Conservation (phyloP, 2,113 vertebrate species). For the Aegotheles bennettii region DNA sequence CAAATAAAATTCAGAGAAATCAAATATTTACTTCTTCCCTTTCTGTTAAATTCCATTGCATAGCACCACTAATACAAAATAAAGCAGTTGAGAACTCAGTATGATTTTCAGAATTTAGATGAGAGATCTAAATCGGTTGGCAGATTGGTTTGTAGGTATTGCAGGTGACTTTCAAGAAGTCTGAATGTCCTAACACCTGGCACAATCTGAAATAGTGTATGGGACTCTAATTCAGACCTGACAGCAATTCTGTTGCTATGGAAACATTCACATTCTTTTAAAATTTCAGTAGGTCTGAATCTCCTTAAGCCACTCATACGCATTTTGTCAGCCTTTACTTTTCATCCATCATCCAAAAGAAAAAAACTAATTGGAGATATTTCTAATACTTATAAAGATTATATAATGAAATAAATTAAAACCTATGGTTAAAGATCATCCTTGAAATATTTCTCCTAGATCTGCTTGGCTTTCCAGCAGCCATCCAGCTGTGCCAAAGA, state of each 20-base stretch:
- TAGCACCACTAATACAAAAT: not conserved
- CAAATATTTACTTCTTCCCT: not conserved
- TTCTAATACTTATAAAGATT: not conserved
- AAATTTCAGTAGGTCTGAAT: not conserved
- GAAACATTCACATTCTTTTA: not conserved
- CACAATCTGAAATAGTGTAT: not conserved
- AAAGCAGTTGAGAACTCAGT: not conserved
- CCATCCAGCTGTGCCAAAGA: not conserved
- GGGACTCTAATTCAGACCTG: not conserved
- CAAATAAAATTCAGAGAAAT: not conserved
- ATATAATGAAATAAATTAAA: not conserved
- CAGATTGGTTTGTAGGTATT: not conserved
- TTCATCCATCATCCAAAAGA: not conserved
- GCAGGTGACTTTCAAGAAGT: not conserved
- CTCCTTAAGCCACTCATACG: not conserved
- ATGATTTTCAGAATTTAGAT: not conserved
- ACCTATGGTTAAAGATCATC: not conserved
- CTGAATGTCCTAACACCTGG: not conserved
- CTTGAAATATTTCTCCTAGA: not conserved
- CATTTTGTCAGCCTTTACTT: not conserved
- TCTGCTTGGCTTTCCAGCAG: not conserved
- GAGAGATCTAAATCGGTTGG: not conserved
- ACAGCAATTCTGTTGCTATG: constrained; percentile 2
- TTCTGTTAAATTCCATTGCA: not conserved
- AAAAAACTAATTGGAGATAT: not conserved